A percentile compares a stretch with the other conserved stretches of the same genome.
These are phyloP conservation scores for Choristoneura fumiferana DNA, from an alignment of 1,140 invertebrate species.

Conservation along the genomic window DNA sequence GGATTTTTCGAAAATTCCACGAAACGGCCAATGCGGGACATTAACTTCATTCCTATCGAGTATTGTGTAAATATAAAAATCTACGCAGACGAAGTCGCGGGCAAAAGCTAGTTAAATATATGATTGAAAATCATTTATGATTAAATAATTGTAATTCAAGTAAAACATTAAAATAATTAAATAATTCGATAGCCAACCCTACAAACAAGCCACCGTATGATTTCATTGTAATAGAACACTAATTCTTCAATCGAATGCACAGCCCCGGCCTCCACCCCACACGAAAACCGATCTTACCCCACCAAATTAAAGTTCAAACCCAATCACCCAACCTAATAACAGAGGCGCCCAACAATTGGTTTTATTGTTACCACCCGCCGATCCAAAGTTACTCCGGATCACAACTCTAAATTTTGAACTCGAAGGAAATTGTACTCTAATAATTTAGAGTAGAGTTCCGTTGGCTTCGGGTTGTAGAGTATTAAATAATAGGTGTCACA, in stretches of 20 bases:
- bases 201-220: slow-evolving; percentile 38
- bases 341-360: slow-evolving; percentile 58
- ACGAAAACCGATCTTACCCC: slow-evolving; percentile 32
- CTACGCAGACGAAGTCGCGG: too few relatives aligned
- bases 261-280: slow-evolving; percentile 25
- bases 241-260: slow-evolving; percentile 67
- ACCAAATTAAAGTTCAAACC: slow-evolving; percentile 31
- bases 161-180: slow-evolving; percentile 11
- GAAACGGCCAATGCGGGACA: too few relatives aligned
- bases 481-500: slow-evolving; percentile 66
- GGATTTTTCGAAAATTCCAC: too few relatives aligned
- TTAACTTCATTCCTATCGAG: too few relatives aligned
- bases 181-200: slow-evolving; percentile 37
- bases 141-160: too few relatives aligned
- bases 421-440: slow-evolving; percentile 30
- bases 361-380: slow-evolving; percentile 74
- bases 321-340: slow-evolving; percentile 35
- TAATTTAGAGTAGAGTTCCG: slow-evolving; percentile 26
- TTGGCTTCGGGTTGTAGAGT: slow-evolving; percentile 27
- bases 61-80: too few relatives aligned
- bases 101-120: too few relatives aligned
- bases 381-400: slow-evolving; percentile 55
- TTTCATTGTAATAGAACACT: slow-evolving; percentile 69
- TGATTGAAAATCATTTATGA: too few relatives aligned
- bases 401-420: slow-evolving; percentile 33